Conservation (phyloP, 1,140 invertebrate genomes). For the Polypedilum pembai region DNA sequence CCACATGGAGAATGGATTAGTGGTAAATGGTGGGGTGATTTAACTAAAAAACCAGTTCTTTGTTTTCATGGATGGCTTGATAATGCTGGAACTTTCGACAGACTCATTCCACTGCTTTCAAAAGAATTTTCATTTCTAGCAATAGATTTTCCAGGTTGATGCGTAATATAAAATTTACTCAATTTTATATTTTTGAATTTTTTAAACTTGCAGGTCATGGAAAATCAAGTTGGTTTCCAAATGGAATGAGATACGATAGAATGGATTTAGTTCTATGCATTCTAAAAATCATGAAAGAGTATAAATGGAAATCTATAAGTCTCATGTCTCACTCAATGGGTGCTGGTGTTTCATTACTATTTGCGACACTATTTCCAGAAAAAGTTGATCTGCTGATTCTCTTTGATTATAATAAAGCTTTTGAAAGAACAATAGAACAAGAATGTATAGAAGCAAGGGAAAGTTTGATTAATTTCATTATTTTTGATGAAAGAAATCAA, state of each 20-base stretch:
- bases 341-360: slow-evolving; percentile 47
- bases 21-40: slow-evolving; percentile 49
- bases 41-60: slow-evolving; percentile 44
- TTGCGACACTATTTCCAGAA: slow-evolving; percentile 47
- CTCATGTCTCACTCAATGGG: slow-evolving; percentile 56
- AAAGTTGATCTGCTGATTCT: slow-evolving; percentile 51
- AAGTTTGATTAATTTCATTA: slow-evolving; percentile 42
- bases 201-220: slow-evolving; percentile 29
- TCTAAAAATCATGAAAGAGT: background rate
- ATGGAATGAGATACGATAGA: background rate
- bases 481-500: slow-evolving; percentile 40
- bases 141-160: slow-evolving; percentile 52
- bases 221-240: background rate
- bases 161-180: no score
- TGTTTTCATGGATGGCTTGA: slow-evolving; percentile 52
- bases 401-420: slow-evolving; percentile 52
- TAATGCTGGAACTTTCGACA: slow-evolving; percentile 55
- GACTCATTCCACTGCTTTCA: slow-evolving; percentile 49
- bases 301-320: slow-evolving; percentile 52
- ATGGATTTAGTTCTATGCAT: slow-evolving; percentile 34
- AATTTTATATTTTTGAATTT: no score
- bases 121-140: slow-evolving; percentile 53
- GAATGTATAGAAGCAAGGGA: slow-evolving; percentile 46
- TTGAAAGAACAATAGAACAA: slow-evolving; percentile 43
- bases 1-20: background rate